Evolutionary conservation across 2,797 vertebrate species (phyloP).

Genomic region (Coracias cyanogaster): DNA sequence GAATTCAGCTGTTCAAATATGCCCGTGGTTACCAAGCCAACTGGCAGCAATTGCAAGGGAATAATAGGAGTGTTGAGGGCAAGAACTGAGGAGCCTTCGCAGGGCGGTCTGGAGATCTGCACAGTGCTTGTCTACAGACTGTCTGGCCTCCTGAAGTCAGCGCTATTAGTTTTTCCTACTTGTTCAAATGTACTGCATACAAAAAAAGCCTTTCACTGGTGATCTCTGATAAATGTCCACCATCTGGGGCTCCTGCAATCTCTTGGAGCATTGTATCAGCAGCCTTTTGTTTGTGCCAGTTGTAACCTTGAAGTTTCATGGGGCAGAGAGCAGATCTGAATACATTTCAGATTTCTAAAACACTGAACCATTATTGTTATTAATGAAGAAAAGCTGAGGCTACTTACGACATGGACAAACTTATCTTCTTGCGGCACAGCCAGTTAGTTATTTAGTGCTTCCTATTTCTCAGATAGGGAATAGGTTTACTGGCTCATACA

Average conservation of each 20-base stretch:
- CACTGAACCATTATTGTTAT: background rate
- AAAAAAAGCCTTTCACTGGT: conserved; percentile 41
- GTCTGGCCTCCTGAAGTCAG: conserved; percentile 53
- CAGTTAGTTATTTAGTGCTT: background rate
- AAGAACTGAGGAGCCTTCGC: conserved; percentile 36
- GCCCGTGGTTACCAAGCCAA: conserved; percentile 47
- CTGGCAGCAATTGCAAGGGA: conserved; percentile 50
- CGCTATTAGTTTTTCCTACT: conserved; percentile 51
- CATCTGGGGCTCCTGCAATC: background rate
- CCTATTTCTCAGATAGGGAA: background rate
- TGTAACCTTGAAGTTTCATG: background rate
- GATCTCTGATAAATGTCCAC: background rate
- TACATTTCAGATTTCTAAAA: background rate
- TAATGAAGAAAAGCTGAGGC: background rate
- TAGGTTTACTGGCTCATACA: background rate
- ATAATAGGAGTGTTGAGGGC: conserved; percentile 69
- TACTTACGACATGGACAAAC: background rate
- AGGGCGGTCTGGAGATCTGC: conserved; percentile 7
- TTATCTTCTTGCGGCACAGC: background rate
- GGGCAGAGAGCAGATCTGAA: background rate
- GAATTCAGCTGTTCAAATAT: conserved; percentile 63
- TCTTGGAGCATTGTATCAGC: background rate
- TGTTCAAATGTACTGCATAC: background rate
- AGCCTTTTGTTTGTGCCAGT: background rate
- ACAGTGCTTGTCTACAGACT: conserved; percentile 6